These are phyloP conservation scores for Eidolon helvum DNA, from an alignment of 2,113 vertebrate genomes.

Conservation along the genomic window DNA sequence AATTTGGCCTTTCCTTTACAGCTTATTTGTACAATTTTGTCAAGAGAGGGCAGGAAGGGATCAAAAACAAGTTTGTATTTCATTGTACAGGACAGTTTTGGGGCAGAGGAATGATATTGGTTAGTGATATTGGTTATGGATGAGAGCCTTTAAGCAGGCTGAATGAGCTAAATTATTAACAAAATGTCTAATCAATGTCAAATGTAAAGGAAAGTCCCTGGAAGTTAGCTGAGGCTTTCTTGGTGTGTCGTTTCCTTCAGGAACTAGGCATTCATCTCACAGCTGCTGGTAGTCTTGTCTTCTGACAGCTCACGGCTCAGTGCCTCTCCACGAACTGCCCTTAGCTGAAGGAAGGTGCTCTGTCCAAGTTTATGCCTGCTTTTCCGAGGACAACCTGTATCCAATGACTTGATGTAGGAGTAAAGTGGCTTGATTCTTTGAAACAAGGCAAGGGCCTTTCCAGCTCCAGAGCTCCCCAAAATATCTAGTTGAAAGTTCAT, in stretches of 20 bases:
- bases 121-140: neutral
- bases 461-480: neutral
- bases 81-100: neutral
- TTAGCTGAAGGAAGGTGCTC: neutral
- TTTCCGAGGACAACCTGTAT: neutral
- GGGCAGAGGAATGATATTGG: neutral
- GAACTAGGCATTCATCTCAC: neutral
- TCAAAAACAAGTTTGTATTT: neutral
- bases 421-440: neutral
- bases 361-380: neutral
- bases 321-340: too few species aligned
- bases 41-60: neutral
- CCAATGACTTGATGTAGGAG: neutral
- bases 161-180: neutral
- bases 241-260: neutral
- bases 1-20: neutral
- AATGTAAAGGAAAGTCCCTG: neutral
- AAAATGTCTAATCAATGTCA: neutral
- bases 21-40: neutral
- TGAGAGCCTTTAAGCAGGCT: neutral
- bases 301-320: neutral
- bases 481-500: neutral
- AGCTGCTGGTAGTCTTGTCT: neutral
- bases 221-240: neutral
- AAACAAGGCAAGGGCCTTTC: neutral